These are phyloP conservation scores for Halcyon senegalensis DNA, from an alignment of 2,113 vertebrate genomes.

Conservation along the genomic window DNA sequence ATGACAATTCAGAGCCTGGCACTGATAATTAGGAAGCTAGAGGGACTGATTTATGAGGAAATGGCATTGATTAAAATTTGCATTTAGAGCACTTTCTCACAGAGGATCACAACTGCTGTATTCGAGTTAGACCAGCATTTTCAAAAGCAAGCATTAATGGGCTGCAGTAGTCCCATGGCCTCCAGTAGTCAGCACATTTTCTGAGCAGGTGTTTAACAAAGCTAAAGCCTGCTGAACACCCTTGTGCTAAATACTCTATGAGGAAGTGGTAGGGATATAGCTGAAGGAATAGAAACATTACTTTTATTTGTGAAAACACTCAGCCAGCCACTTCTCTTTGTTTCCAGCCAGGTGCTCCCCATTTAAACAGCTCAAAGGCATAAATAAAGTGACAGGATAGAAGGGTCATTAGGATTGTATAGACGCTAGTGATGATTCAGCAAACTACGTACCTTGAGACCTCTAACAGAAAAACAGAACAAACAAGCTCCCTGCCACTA, in stretches of 20 bases:
- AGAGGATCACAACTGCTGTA: neutral
- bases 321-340: neutral
- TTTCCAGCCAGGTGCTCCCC: constrained; percentile 24
- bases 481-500: neutral
- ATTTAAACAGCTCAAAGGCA: constrained; percentile 26
- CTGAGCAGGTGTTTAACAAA: constrained; percentile 50
- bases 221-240: neutral
- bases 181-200: neutral
- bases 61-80: constrained; percentile 50
- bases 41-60: constrained; percentile 40
- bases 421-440: neutral
- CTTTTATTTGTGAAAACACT: constrained; percentile 3
- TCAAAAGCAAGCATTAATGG: neutral
- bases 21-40: constrained; percentile 5
- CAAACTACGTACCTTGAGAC: neutral
- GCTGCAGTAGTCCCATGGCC: neutral
- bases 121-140: neutral
- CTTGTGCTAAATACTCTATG: neutral
- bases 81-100: constrained; percentile 23
- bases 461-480: neutral
- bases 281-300: neutral
- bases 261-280: neutral
- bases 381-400: neutral
- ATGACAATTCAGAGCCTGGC: neutral
- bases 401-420: neutral